Percentiles rank a stretch among this genome's conserved stretches.
These are phyloP conservation scores for Chionodraco myersi DNA, from an alignment of 2,113 vertebrate genomes.

Conservation along the genomic window DNA sequence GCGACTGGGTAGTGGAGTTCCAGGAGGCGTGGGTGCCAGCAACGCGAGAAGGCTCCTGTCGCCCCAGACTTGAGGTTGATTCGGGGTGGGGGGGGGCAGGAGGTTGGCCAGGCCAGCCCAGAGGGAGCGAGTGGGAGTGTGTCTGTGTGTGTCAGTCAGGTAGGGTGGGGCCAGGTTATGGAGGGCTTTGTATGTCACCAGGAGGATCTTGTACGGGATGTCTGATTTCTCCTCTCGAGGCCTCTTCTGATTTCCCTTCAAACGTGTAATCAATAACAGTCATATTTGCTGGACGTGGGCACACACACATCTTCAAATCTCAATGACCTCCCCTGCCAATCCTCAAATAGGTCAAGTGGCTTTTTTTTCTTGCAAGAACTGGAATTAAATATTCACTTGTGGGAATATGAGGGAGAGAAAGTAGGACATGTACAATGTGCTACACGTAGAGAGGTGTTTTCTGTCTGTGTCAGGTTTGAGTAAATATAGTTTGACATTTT, in stretches of 20 bases:
- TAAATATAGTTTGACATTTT: constrained; percentile 76
- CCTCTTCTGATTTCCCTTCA: constrained; percentile 54
- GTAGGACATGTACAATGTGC: constrained; percentile 10
- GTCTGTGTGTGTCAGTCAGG: too few species aligned
- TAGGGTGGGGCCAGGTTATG: too few species aligned
- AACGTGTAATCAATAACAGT: constrained; percentile 71
- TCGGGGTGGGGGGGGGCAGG: neutral
- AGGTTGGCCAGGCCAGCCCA: too few species aligned
- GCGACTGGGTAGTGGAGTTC: too few species aligned
- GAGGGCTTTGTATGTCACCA: too few species aligned
- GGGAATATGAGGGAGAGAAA: constrained; percentile 15
- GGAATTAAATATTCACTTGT: constrained; percentile 56
- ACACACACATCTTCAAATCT: constrained; percentile 62
- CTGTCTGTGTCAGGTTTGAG: constrained; percentile 17
- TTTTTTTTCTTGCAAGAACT: constrained; percentile 53
- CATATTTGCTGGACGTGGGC: constrained; percentile 37
- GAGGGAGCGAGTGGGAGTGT: too few species aligned
- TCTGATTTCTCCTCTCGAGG: constrained; percentile 1
- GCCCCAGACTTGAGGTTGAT: too few species aligned
- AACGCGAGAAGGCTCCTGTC: too few species aligned
- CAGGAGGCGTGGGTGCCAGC: too few species aligned
- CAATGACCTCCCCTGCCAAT: constrained; percentile 62
- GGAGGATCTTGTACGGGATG: too few species aligned
- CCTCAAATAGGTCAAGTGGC: constrained; percentile 39
- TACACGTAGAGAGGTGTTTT: constrained; percentile 4